These are phyloP conservation scores for Lophochroa leadbeateri DNA, from an alignment of 2,113 vertebrate genomes.

Conservation along the genomic window DNA sequence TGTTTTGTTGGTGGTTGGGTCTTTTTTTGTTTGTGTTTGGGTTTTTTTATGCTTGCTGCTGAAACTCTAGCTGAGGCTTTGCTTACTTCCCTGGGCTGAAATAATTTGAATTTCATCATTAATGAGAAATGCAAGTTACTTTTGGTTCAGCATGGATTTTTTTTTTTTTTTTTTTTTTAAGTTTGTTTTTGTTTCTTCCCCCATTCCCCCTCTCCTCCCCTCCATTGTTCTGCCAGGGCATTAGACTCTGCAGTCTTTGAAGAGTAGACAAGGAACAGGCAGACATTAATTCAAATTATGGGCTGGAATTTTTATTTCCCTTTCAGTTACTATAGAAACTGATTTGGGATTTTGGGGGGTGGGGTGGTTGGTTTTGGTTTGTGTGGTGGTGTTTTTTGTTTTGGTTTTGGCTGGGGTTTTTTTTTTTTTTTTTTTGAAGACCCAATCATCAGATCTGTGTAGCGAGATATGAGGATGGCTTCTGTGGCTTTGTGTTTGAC, in stretches of 20 bases:
- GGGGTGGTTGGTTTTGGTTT: not conserved
- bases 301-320: not conserved
- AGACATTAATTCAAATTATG: not conserved
- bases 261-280: not conserved
- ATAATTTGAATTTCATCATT: not conserved
- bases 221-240: not conserved
- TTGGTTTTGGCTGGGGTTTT: no score
- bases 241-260: not conserved
- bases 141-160: not conserved
- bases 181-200: no score
- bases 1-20: not conserved
- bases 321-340: not conserved
- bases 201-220: not conserved
- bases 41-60: not conserved
- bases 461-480: not conserved
- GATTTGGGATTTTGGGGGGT: not conserved
- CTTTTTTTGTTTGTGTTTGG: not conserved
- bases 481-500: not conserved
- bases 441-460: accelerated
- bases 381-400: no score
- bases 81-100: not conserved
- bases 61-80: not conserved
- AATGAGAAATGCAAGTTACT: not conserved
- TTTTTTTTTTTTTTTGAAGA: not conserved
- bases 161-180: not conserved